Base-by-base conservation (phyloP, 2,113 vertebrate genomes). In the Corythornis vintsioides region DNA sequence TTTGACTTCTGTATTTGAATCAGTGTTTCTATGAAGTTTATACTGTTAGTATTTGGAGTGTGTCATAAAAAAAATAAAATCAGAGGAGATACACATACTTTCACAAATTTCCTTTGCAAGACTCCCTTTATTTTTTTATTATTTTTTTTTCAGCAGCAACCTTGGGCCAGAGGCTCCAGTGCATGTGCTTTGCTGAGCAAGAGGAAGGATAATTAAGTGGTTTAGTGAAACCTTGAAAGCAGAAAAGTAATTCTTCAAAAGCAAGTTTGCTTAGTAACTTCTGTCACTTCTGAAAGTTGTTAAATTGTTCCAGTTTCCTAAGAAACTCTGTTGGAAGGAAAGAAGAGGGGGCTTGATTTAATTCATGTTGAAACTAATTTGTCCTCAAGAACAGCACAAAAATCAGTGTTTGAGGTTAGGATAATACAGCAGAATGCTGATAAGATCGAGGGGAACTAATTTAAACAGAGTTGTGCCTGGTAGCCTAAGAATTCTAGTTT, bases 11-110 rank as follows among this genome's bases (percentile, higher is more conserved):
- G 94, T 97, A 96, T 85, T 96, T 94, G 50, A 96, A 96, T 97
- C 96, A 93, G 94, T 65, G 96, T 91, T 97, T 86, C 91, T 95
- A 98, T 98, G 98, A 98, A 98, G 98, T 95, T 96, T 89, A 72
- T 82, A 79, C 83, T 97, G 92, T 95, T 95, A 87, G 60, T 89
- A 71, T 92, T 97, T 85, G 74, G 65, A 50, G 82, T 90, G 89
- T 90, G 85, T 31, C 60, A 60, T 83, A 63, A 63, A 75, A 65
- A n/a, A 33, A 43, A 28, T 65, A 26, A 14, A 22, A 61, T 24
- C 13, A 50, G 13, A 50, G 24, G 48, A 26, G 13, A 40, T 90
- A 79, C 15, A 26, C 4, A 2, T 25, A 59, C n/a, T n/a, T 59
- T 64, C 61, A 64, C 8, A 43, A 43, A 43, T 40, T 28, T 42